phyloP scores from a whole-genome alignment of 1,140 invertebrate genomes.

The Philotrypesis tridentata region DNA sequence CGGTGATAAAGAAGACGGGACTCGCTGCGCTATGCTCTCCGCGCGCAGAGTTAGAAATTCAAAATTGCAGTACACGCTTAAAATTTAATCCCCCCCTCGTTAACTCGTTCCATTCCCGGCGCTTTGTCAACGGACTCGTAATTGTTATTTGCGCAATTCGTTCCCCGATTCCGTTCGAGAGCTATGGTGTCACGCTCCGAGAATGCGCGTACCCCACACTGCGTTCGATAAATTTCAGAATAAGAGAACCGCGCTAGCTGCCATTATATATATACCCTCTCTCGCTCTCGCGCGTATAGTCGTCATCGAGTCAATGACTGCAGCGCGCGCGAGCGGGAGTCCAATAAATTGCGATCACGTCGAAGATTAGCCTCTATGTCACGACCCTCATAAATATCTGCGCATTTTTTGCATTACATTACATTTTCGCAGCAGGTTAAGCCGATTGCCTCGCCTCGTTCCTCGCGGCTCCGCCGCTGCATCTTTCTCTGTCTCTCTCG shows the following conservation, averaged over 20 bases:
- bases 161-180: not conserved
- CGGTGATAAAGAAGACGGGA: slow-evolving; percentile 30
- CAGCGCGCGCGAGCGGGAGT: slow-evolving; percentile 53
- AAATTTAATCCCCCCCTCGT: slow-evolving; percentile 25
- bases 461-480: not conserved
- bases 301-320: slow-evolving; percentile 48
- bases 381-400: slow-evolving; percentile 74
- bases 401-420: slow-evolving; percentile 67
- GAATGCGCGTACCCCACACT: not conserved
- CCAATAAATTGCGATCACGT: slow-evolving; percentile 73
- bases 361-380: slow-evolving; percentile 73
- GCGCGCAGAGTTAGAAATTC: slow-evolving; percentile 12
- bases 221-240: not conserved
- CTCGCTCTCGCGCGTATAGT: too few species aligned
- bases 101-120: not conserved
- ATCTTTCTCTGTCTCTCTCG: slow-evolving; percentile 24
- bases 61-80: slow-evolving; percentile 24
- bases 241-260: too few species aligned
- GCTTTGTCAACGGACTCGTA: not conserved
- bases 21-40: not conserved
- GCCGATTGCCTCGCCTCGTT: slow-evolving; percentile 71
- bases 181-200: not conserved
- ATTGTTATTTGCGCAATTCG: not conserved
- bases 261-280: too few species aligned
- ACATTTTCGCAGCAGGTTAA: slow-evolving; percentile 68